Percentiles rank a stretch among this genome's conserved stretches.
These are phyloP conservation scores for Drosophila virilis DNA, from an alignment of 1,140 invertebrate species.

Conservation along the genomic window DNA sequence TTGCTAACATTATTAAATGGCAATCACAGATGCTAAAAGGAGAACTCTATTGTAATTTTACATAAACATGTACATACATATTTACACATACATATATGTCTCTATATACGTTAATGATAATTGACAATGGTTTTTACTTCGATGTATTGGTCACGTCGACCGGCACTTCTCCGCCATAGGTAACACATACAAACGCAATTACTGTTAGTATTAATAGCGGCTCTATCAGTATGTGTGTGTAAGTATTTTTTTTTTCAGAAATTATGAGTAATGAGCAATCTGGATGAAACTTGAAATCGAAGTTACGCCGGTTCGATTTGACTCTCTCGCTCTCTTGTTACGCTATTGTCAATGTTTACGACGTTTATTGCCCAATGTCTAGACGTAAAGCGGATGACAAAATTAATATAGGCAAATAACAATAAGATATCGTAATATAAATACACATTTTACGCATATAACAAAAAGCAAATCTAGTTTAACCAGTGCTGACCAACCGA, in stretches of 20 bases:
- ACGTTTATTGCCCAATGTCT: constrained; percentile 26
- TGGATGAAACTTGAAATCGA: constrained; percentile 57
- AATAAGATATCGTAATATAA: constrained; percentile 47
- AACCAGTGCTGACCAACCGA: constrained; percentile 34
- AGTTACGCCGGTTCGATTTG: constrained; percentile 12
- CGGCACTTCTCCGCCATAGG: constrained; percentile 22
- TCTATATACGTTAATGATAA: constrained; percentile 7
- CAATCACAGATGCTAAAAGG: constrained; percentile 19
- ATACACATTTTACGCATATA: constrained; percentile 25
- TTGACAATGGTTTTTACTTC: constrained; percentile 13
- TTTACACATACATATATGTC: not conserved
- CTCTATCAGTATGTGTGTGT: constrained; percentile 5
- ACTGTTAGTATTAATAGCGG: constrained; percentile 6
- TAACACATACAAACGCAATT: constrained; percentile 25
- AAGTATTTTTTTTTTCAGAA: constrained; percentile 41
- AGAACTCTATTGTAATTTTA: constrained; percentile 5
- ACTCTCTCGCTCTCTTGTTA: constrained; percentile 12
- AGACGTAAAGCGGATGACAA: constrained; percentile 18
- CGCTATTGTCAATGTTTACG: constrained; percentile 23
- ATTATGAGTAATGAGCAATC: constrained; percentile 74
- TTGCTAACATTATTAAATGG: constrained; percentile 20
- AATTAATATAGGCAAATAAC: constrained; percentile 56
- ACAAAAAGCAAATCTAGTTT: constrained; percentile 41
- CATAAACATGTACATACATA: not conserved
- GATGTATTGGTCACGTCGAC: constrained; percentile 30